Base-by-base conservation (phyloP, 2,888 invertebrate genomes). In the Mesorhabditis spiculigera region DNA sequence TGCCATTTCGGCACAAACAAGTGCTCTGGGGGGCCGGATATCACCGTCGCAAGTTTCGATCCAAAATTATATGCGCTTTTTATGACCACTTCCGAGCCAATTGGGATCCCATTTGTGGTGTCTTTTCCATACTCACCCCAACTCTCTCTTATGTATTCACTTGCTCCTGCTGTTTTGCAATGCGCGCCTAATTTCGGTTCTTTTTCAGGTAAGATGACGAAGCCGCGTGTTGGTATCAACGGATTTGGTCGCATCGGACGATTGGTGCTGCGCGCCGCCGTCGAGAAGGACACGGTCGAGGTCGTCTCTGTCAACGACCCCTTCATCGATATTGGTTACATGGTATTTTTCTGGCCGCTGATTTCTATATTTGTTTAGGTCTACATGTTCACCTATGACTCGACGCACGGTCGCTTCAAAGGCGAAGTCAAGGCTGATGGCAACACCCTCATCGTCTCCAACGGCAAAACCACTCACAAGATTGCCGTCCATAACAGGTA, bases 301-400 rank as follows among this genome's bases (percentile, higher is more conserved):
- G 90, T 86, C 44, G 86, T 86, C 63, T 95, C 95, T 72, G 90
- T 97, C 87, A 97, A 98, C 87, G 97, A 98, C 87, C 97, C 97
- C 58, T 95, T 95, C 90, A 93, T 98, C 87, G 92, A 92, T 81
- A 90, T 96, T 72, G 93, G 95, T 86, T 96, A 97, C 90, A 95
- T 97, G 95, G 95, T 89, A 80, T 78, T 82, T 45, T 58, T 73
- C 50, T 45, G 41, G 28, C 8, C 16, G 10, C 45, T 73, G 5
- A 10, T 45, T 43, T 16, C 42, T 13, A 61, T 3, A 43, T 8
- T n/a, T 66, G 16, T 41, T 13, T 63, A 65, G 10, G 67, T 94
- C 62, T 97, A 98, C 90, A 91, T 97, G 89, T 93, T 97, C 90
- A 93, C 94, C 87, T 95, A 93, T 87, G 97, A 98, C 88, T 94